phyloP scores from a whole-genome alignment of 2,888 invertebrate genomes.

The Stenotaenia linearis region DNA sequence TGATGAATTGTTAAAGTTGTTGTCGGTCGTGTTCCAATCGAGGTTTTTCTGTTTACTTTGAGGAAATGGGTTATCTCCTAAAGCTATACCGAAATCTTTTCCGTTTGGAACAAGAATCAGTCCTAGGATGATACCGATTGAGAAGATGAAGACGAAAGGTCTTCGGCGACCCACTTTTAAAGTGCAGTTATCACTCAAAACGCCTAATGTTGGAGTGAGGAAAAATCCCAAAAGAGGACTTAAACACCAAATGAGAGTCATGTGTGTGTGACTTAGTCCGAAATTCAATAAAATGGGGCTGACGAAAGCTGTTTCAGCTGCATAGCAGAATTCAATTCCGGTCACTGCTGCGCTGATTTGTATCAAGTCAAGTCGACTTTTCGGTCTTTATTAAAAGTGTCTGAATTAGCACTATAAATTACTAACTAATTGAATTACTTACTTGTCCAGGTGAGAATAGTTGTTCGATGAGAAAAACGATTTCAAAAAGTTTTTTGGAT shows the following conservation, averaged over 20 bases:
- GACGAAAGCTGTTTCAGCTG: conserved; percentile 95
- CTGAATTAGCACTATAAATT: background rate
- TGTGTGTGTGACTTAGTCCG: conserved; percentile 80
- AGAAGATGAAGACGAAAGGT: conserved; percentile 84
- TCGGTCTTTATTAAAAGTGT: conserved; percentile 55
- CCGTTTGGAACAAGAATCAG: conserved; percentile 88
- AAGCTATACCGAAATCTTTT: conserved; percentile 69
- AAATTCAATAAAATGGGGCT: conserved; percentile 89
- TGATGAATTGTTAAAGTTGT: background rate
- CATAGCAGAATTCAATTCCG: conserved; percentile 96
- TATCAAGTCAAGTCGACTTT: conserved; percentile 72
- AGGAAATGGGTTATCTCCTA: conserved; percentile 67
- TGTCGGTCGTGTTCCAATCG: conserved; percentile 32
- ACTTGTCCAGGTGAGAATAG: background rate
- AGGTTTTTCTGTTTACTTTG: background rate
- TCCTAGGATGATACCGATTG: conserved; percentile 81
- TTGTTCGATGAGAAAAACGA: background rate
- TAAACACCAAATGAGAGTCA: conserved; percentile 93
- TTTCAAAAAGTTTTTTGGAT: background rate
- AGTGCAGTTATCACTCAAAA: conserved; percentile 82
- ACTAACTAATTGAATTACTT: background rate
- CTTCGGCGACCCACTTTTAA: conserved; percentile 74
- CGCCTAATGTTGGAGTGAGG: conserved; percentile 84
- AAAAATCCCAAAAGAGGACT: conserved; percentile 93
- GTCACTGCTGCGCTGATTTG: conserved; percentile 89